A percentile compares a stretch with the other conserved stretches of the same genome.
These are phyloP conservation scores for Anarsia innoxiella DNA, from an alignment of 2,888 invertebrate species.

Conservation along the genomic window DNA sequence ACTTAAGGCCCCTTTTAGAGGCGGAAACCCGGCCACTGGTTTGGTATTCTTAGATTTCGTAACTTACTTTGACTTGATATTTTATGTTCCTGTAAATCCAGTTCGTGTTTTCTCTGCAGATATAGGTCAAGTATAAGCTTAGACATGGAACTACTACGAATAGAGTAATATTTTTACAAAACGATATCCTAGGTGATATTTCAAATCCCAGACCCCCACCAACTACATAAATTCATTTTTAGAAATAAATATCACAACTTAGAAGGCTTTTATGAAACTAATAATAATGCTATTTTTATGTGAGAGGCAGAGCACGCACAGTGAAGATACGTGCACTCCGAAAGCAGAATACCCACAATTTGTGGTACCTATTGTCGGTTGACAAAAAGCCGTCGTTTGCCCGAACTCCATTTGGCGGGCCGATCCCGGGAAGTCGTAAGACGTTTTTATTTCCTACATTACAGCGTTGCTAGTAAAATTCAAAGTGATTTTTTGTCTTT, in stretches of 20 bases:
- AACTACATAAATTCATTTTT: too few species aligned
- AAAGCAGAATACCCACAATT: slow-evolving; percentile 33
- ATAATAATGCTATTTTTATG: neutral
- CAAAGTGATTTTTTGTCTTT: slow-evolving; percentile 46
- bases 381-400: slow-evolving; percentile 52
- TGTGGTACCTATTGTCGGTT: slow-evolving; percentile 41
- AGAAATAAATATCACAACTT: too few species aligned
- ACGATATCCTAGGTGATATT: too few species aligned
- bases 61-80: too few species aligned
- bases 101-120: too few species aligned
- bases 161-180: too few species aligned
- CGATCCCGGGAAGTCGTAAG: slow-evolving; percentile 34
- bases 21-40: slow-evolving; percentile 1
- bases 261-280: too few species aligned
- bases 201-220: too few species aligned
- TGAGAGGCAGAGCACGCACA: neutral
- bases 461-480: slow-evolving; percentile 47
- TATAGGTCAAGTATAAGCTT: too few species aligned
- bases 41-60: too few species aligned
- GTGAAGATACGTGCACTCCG: neutral
- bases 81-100: too few species aligned
- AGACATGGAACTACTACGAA: too few species aligned
- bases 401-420: slow-evolving; percentile 32
- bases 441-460: slow-evolving; percentile 50
- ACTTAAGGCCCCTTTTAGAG: slow-evolving; percentile 12